These are phyloP conservation scores for Denticeps clupeoides DNA, from an alignment of 2,797 vertebrate species.

Conservation along the genomic window DNA sequence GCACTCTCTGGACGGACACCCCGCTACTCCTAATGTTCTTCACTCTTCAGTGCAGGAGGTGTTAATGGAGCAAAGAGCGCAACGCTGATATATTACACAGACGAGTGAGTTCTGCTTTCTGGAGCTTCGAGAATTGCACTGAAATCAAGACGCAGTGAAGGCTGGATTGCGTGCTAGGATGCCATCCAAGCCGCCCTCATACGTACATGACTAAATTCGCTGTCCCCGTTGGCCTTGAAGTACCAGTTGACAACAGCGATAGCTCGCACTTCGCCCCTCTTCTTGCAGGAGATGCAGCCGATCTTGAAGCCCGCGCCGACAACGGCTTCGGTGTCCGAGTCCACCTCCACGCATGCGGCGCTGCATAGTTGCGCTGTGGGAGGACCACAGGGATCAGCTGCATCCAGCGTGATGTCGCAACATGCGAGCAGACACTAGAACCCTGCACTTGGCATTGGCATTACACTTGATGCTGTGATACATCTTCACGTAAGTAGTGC, in stretches of 20 bases:
- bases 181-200: neutral
- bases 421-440: too few relatives aligned
- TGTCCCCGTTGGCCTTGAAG: constrained; percentile 63
- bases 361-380: constrained; percentile 41
- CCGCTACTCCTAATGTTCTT: neutral
- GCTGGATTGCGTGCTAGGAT: too few relatives aligned
- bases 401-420: too few relatives aligned
- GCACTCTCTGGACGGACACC: neutral
- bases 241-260: constrained; percentile 67
- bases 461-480: neutral
- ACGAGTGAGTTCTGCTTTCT: too few relatives aligned
- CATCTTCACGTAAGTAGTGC: neutral
- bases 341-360: constrained; percentile 80
- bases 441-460: constrained; percentile 2
- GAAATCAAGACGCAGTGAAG: too few relatives aligned
- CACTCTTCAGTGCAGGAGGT: too few relatives aligned
- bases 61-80: too few relatives aligned
- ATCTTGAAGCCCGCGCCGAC: constrained; percentile 68
- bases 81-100: too few relatives aligned
- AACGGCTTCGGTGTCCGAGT: constrained; percentile 78
- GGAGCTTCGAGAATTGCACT: too few relatives aligned
- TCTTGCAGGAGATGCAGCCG: constrained; percentile 86
- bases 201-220: constrained; percentile 62
- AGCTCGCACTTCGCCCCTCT: constrained; percentile 66
- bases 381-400: constrained; percentile 9